Evolutionary conservation across 2,113 vertebrate species (phyloP), one percentile per base, ranked within the genome.

Genomic region (Phaethon lepturus): DNA sequence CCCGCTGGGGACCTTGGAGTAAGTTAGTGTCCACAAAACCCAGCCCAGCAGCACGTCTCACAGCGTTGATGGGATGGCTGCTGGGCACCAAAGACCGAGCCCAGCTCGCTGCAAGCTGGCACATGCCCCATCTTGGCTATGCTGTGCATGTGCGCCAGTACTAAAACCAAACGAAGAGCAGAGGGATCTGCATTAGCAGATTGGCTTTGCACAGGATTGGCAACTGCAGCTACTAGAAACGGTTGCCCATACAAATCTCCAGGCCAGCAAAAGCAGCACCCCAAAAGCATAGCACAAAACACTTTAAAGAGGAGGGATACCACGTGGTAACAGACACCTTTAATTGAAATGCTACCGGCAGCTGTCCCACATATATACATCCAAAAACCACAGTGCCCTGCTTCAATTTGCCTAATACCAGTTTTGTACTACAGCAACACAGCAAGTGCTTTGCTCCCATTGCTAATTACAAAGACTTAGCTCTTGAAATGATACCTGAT

Each of bases 381-480:
- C 13, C 71, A 64, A 87, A 95, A 52, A 2, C 44, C 77, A 87
- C 69, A 49, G 22, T 35, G 58, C 44, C 19, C 83, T 58, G 60
- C 44, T 81, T 59, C 3, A 4, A 11, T 89, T 72, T 82, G 71
- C 58, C 81, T 53, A 52, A 12, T 35, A 64, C 0, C 24, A 66
- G 47, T 64, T 73, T 82, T 68, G 55, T 28, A 77, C n/a, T 71
- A 67, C 45, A 91, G 95, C 80, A 94, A 78, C 26, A 49, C 29
- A 77, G 53, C 38, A 76, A 91, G 72, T 0, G 12, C 80, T 90
- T 63, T 79, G 53, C 88, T 96, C 56, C 81, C 26, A 81, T 88
- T 81, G 67, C 91, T 74, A 92, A 96, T 93, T 91, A 76, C 47
- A 35, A 81, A 86, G 86, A 53, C 47, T 76, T 69, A 71, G 58